phyloP scores from a whole-genome alignment of 2,113 vertebrate genomes.

The Puma concolor region DNA sequence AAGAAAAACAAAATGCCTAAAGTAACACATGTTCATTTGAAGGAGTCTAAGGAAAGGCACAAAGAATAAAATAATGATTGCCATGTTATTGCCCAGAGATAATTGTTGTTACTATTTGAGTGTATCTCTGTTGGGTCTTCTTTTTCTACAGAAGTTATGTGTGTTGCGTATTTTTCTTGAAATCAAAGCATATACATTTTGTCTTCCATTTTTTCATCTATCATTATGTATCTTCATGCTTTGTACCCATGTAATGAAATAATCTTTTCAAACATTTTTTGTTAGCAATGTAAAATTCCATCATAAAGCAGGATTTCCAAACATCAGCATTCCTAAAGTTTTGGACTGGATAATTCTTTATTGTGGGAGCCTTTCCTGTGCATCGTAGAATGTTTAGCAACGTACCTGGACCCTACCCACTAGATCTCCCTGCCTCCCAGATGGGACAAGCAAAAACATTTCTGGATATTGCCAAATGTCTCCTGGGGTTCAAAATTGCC shows the following conservation, averaged over 20 bases:
- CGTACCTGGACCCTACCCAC: background rate
- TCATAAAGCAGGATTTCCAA: background rate
- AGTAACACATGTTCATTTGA: background rate
- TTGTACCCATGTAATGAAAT: background rate
- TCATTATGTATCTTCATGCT: background rate
- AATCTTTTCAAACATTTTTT: background rate
- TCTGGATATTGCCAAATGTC: background rate
- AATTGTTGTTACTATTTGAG: background rate
- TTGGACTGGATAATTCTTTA: background rate
- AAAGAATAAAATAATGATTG: background rate
- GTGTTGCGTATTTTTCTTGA: background rate
- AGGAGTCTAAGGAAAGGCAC: background rate
- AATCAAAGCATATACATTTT: background rate
- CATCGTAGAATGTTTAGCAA: background rate
- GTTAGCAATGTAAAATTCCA: background rate
- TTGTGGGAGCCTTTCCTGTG: background rate
- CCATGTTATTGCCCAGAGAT: background rate
- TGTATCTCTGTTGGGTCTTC: background rate
- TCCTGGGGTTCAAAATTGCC: background rate
- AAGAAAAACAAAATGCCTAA: background rate
- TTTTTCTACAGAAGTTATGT: background rate
- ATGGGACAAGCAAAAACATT: background rate
- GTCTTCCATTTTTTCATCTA: background rate
- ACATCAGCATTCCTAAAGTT: background rate
- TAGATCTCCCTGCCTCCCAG: background rate